A percentile compares a stretch with the other conserved stretches of the same genome.
These are phyloP conservation scores for Phrynocephalus forsythii DNA, from an alignment of 2,797 vertebrate genomes.

Conservation along the genomic window DNA sequence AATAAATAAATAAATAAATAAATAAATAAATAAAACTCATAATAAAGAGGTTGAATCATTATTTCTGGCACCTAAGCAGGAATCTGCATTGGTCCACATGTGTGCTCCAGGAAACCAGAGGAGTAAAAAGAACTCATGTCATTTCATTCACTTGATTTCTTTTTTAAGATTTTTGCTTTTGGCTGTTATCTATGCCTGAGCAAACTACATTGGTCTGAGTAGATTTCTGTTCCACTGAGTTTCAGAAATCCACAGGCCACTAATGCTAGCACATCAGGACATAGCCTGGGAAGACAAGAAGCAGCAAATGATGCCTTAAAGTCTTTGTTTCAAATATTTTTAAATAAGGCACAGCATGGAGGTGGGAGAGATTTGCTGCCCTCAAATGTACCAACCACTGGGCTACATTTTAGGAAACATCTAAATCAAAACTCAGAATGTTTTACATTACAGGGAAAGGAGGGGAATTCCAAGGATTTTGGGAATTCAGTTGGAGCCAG, in stretches of 20 bases:
- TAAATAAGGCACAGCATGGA: slow-evolving; percentile 63
- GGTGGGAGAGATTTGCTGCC: slow-evolving; percentile 50
- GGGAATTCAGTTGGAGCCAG: slow-evolving; percentile 58
- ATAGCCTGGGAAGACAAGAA: slow-evolving; percentile 57
- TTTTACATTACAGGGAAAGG: slow-evolving; percentile 58
- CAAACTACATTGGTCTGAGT: slow-evolving; percentile 37
- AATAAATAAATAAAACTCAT: slow-evolving; percentile 24
- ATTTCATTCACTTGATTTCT: slow-evolving; percentile 34
- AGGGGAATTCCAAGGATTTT: slow-evolving; percentile 49
- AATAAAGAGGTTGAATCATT: slow-evolving; percentile 8
- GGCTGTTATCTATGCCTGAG: slow-evolving; percentile 40
- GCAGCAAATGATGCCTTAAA: slow-evolving; percentile 63
- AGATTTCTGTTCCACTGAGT: slow-evolving; percentile 3
- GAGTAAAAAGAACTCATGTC: background rate
- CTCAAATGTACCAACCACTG: slow-evolving; percentile 60
- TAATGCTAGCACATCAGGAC: slow-evolving; percentile 60
- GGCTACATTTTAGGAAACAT: slow-evolving; percentile 67
- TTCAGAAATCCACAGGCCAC: slow-evolving; percentile 71
- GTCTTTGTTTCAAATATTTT: slow-evolving; percentile 69
- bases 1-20: slow-evolving; percentile 40
- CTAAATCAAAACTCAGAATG: slow-evolving; percentile 70
- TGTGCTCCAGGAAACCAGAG: slow-evolving; percentile 42
- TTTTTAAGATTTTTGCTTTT: slow-evolving; percentile 44
- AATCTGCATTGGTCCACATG: background rate
- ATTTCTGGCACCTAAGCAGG: slow-evolving; percentile 32